These are phyloP conservation scores for Manis pentadactyla DNA, from an alignment of 2,797 vertebrate species.

Conservation along the genomic window DNA sequence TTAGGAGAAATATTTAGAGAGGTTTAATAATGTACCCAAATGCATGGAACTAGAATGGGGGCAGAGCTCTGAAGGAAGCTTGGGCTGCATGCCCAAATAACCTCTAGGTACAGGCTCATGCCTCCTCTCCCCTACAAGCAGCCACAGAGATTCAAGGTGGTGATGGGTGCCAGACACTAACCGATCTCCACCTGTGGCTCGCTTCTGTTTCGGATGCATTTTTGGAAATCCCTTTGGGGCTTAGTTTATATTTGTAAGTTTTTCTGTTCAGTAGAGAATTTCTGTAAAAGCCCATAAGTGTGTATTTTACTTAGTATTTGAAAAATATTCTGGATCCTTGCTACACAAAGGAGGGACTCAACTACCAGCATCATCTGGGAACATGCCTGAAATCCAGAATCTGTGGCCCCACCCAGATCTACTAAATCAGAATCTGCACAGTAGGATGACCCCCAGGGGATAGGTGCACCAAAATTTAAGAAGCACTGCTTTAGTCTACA, in stretches of 20 bases:
- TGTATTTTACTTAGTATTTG: background rate
- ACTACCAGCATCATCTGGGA: background rate
- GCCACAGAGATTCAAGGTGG: background rate
- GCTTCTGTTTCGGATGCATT: background rate
- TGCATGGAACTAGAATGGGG: background rate
- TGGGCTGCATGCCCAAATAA: background rate
- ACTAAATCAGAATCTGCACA: background rate
- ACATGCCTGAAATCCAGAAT: background rate
- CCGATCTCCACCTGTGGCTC: background rate
- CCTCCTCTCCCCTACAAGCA: background rate
- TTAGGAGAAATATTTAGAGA: background rate
- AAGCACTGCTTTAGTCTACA: background rate
- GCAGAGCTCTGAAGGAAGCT: background rate
- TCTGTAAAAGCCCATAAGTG: background rate
- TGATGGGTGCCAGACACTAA: background rate
- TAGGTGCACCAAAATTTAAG: background rate
- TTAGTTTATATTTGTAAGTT: conserved; percentile 12
- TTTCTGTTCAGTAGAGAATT: background rate
- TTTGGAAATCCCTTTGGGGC: background rate
- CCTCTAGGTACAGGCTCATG: background rate
- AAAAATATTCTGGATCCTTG: background rate
- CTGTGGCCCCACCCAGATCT: background rate
- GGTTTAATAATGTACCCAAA: background rate
- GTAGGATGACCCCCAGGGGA: background rate
- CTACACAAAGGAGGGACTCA: background rate